Evolutionary conservation across 2,888 invertebrate species (phyloP).

Genomic region (Lacanobia wlatinum): DNA sequence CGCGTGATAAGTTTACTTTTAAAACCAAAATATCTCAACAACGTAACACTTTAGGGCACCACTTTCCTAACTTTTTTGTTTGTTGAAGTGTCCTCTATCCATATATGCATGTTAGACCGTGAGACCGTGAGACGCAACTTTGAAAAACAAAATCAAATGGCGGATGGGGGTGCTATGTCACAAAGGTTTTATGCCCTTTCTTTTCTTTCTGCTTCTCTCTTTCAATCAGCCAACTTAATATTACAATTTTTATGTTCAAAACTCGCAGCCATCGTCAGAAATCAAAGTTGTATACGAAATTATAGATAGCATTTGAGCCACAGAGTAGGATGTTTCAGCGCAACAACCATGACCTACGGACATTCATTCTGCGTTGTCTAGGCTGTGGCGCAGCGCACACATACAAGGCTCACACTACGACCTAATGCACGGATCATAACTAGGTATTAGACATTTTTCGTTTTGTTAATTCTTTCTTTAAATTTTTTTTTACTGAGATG

Average conservation of each 20-base stretch:
- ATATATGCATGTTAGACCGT: too few relatives aligned
- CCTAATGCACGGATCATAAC: conserved; percentile 44
- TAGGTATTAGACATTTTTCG: conserved; percentile 48
- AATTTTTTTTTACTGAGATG: not conserved
- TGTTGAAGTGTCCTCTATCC: too few relatives aligned
- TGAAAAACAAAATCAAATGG: too few relatives aligned
- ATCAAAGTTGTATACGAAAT: conserved; percentile 7
- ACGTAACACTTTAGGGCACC: too few relatives aligned
- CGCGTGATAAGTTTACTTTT: too few relatives aligned
- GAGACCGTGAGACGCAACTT: too few relatives aligned
- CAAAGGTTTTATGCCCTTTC: too few relatives aligned
- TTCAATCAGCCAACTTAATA: too few relatives aligned
- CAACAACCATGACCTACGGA: conserved; percentile 57
- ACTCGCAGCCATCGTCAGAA: not conserved
- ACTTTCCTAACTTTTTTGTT: too few relatives aligned
- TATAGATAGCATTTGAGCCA: conserved; percentile 33
- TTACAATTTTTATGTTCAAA: not conserved
- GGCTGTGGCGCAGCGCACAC: conserved; percentile 55
- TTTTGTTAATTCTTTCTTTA: not conserved
- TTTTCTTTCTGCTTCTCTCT: too few relatives aligned
- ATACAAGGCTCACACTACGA: not conserved
- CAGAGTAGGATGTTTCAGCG: conserved; percentile 34
- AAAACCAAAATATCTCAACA: too few relatives aligned
- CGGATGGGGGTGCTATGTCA: too few relatives aligned
- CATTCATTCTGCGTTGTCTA: conserved; percentile 19